These are phyloP conservation scores for Falco berigora DNA, from an alignment of 2,797 vertebrate genomes.

Conservation along the genomic window DNA sequence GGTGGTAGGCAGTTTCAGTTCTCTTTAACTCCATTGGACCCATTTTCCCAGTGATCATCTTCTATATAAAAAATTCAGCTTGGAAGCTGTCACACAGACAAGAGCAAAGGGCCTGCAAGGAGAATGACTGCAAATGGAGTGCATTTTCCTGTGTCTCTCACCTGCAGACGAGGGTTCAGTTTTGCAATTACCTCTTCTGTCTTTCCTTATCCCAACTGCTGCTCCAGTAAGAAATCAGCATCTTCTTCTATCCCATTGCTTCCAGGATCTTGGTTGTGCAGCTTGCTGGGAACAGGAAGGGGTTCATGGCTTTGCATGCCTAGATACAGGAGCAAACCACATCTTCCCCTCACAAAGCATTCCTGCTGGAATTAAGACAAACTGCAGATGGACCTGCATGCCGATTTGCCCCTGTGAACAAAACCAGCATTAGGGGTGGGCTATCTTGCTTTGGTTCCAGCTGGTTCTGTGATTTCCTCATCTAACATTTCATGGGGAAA, in stretches of 20 bases:
- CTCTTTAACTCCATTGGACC: background rate
- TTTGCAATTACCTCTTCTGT: background rate
- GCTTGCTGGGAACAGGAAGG: background rate
- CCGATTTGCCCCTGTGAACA: background rate
- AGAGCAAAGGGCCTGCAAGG: background rate
- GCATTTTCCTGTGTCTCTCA: background rate
- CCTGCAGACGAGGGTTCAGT: background rate
- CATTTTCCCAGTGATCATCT: background rate
- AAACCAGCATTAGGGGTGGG: background rate
- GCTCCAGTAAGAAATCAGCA: background rate
- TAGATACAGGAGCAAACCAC: background rate
- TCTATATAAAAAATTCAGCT: background rate
- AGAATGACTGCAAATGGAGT: background rate
- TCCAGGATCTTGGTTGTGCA: background rate
- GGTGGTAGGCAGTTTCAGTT: background rate
- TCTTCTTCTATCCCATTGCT: background rate
- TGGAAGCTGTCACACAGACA: background rate
- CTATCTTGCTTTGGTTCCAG: background rate
- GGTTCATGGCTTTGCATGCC: background rate
- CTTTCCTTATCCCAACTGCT: background rate
- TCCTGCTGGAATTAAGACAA: background rate
- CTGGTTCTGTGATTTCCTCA: background rate
- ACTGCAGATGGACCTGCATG: background rate
- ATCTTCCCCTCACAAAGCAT: background rate
- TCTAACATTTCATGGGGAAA: background rate